Conservation (phyloP, 2,888 invertebrate genomes). For the Mimachlamys varia region DNA sequence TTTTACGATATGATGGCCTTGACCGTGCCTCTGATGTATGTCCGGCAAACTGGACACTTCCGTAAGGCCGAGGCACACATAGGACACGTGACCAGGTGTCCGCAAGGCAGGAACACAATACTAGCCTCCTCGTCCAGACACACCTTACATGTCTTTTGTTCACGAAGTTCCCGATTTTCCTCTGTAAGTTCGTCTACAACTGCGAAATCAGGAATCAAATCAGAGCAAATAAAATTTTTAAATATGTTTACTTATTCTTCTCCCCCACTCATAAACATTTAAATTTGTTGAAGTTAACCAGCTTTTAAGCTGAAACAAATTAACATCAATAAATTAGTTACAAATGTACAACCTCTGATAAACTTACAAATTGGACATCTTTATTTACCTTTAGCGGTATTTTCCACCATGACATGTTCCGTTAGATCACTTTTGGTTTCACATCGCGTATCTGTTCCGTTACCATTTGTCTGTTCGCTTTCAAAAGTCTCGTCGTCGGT, state of each 20-base stretch:
- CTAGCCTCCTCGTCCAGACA: not conserved
- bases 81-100: conserved; percentile 7
- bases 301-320: too few species aligned
- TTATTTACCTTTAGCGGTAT: not conserved
- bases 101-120: not conserved
- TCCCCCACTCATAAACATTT: too few species aligned
- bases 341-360: too few species aligned
- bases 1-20: not conserved
- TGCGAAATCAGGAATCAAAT: not conserved
- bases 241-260: too few species aligned
- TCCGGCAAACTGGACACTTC: conserved; percentile 5
- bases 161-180: not conserved
- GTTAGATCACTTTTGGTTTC: not conserved
- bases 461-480: not conserved
- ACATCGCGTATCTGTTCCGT: not conserved
- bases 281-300: too few species aligned
- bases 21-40: conserved; percentile 4
- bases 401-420: not conserved
- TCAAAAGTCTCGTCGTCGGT: not conserved
- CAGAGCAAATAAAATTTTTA: too few species aligned
- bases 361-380: too few species aligned
- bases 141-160: not conserved
- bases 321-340: too few species aligned
- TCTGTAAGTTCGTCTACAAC: not conserved
- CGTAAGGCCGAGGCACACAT: not conserved